Base-by-base conservation (phyloP, 2,888 invertebrate genomes). In the Synergus laeviventris region DNA sequence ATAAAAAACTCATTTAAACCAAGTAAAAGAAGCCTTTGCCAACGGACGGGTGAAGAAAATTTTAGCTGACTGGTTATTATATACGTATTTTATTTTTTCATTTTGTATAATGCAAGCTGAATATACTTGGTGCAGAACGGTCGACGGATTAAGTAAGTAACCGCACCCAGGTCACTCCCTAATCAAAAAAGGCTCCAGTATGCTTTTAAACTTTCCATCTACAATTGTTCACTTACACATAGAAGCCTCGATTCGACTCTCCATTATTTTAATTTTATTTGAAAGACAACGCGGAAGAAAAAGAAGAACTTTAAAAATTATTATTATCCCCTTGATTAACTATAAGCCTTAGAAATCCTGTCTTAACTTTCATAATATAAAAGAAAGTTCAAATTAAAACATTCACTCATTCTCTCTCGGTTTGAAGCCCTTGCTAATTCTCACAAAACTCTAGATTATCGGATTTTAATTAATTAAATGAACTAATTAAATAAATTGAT, bases 221-320 rank as follows among this genome's bases (percentile, higher is more conserved):
- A 70, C 49, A 70, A 42, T 31, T 70, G 31, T 14, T 31, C 31
- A n/a, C 70, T 70, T 49, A 18, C 21, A 21, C 14, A 16, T 18
- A 1, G 39, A 39, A 24, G 45, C 49, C 45, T 49, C 21, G n/a
- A 45, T 49, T 70, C 24, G 42, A 70, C 45, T 70, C 24, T 70
- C 21, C 45, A 70, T 70, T 70, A 70, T 70, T 70, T 49, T 49
- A 70, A 70, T 70, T 70, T 49, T 45, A 70, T 70, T 70, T 70
- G 9, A 36, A 49, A 31, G 45, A 70, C 49, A 16, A 31, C 24
- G 2, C 7, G 5, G 45, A 70, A 49, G 16, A 70, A 49, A 31
- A 45, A 70, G 11, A 31, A 16, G 42, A 66, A 16, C 45, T 49
- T 45, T 70, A 31, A n/a, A 31, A 45, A 70, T 45, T 49, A 45